Evolutionary conservation across 2,888 invertebrate genomes (phyloP), one percentile per base, ranked within the genome.

Genomic region (Pteria penguin): DNA sequence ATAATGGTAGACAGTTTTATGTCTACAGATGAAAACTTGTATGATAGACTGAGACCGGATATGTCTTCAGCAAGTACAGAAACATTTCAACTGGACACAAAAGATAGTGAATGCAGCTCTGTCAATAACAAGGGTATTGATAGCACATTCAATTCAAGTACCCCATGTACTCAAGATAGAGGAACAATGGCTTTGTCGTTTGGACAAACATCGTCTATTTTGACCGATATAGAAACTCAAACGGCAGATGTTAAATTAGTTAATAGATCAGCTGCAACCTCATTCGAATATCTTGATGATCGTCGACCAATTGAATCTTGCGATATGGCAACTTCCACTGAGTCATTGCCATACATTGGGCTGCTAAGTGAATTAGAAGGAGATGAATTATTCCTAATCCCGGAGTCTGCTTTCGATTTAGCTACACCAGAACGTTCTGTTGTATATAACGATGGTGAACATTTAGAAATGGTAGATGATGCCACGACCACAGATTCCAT

Each of bases 271-370:
- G 80, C 86, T 14, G 82, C 83, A 29, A 87, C 87, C 1, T 87
- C 87, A 18, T 77, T 75, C 22, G 87, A 88, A 22, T 79, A 81
- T 22, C 82, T 83, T 3, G 79, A 75, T 24, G 73, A 77, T 5
- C 81, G 80, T 26, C 71, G 76, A 75, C 77, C 74, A 18, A 68
- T 82, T 27, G 79, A 80, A 26, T 82, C 36, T 63, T 78, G 68
- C 57, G 89, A 89, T 65, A 86, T 84, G 62, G 83, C 88, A 11
- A 89, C 89, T 5, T 88, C 88, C 32, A 89, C 89, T 4, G 89
- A 89, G 81, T 88, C 87, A 26, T 76, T 88, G 14, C 87, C 88
- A 2, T 88, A 88, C 72, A 88, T 89, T 58, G 89, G 89, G n/a
- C 82, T 89, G 22, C 75, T 89, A 70, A 88, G 87, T 78, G 88